Percentiles rank a stretch among this genome's conserved stretches.
Conservation (phyloP, 1,140 invertebrate species). For the Euura saliciscinereae region DNA sequence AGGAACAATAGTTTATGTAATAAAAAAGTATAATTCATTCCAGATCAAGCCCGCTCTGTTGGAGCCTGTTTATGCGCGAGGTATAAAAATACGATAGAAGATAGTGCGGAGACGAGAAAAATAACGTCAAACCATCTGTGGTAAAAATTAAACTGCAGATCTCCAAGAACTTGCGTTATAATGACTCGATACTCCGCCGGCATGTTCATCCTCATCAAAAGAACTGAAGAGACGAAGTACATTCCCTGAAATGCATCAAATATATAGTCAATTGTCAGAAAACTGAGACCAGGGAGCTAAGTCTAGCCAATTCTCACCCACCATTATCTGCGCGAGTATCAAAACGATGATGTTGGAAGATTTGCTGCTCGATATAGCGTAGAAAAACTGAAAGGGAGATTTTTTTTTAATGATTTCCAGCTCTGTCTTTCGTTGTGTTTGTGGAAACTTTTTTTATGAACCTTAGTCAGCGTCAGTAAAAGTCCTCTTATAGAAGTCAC, state of each 20-base stretch:
- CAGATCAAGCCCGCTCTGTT: slow-evolving; percentile 52
- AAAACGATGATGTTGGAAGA: slow-evolving; percentile 98
- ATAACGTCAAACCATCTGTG: slow-evolving; percentile 99
- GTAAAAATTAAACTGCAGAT: slow-evolving; percentile 99
- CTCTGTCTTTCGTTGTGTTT: too few relatives aligned
- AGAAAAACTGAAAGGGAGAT: slow-evolving; percentile 88
- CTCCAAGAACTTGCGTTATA: slow-evolving; percentile 97
- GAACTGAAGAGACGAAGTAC: slow-evolving; percentile 98
- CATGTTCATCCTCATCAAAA: slow-evolving; percentile 99
- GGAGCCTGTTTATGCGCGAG: slow-evolving; percentile 87
- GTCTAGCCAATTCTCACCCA: slow-evolving; percentile 48
- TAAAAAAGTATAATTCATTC: not conserved
- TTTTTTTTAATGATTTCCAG: too few relatives aligned
- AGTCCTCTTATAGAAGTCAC: slow-evolving; percentile 97
- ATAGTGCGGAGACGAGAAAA: slow-evolving; percentile 95
- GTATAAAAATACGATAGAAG: slow-evolving; percentile 95
- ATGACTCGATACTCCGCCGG: slow-evolving; percentile 96
- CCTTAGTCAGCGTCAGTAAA: slow-evolving; percentile 96
- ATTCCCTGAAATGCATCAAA: slow-evolving; percentile 76
- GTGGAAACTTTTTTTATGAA: slow-evolving; percentile 50
- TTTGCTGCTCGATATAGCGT: slow-evolving; percentile 99
- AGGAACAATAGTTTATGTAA: too few relatives aligned
- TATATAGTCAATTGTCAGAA: too few relatives aligned
- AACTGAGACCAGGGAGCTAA: too few relatives aligned
- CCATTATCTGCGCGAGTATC: slow-evolving; percentile 97